Base-by-base conservation (phyloP, 2,113 vertebrate genomes). In the Myrmecobius fasciatus region DNA sequence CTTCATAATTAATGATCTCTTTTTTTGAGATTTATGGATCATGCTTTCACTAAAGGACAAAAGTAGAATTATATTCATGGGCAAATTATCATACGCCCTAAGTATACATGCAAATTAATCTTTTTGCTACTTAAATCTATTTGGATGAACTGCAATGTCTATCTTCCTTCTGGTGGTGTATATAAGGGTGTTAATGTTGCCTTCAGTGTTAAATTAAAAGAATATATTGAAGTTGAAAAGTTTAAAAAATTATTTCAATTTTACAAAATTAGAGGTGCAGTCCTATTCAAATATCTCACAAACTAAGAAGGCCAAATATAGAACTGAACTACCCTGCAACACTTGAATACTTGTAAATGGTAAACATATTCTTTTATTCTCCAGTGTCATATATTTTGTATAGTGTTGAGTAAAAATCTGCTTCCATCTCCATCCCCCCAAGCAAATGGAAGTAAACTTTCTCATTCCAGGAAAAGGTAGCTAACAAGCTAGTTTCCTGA, bases 21-120 rank as follows among this genome's bases (percentile, higher is more conserved):
- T 91, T n/a, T 97, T 92, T 89, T 54, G n/a, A 95, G 28, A 94
- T 47, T 95, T 96, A 95, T 92, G 31, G 46, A 67, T 97, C 49
- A 92, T 95, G 98, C 89, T 94, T 53, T 97, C 3, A 36, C 3
- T 89, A 36, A 36, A 52, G 17, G 36, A 91, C 51, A 52, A 26
- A 4, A 94, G 95, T 20, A 89, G 1, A 83, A 67, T 24, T 53
- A 0, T 97, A 2, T 96, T 94, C 95, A 14, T 93, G 31, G 43
- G 47, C 4, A 94, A 52, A 91, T 25, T 93, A 94, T 14, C 95
- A 25, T 91, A 92, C 92, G 60, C 25, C 31, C 10, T 95, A 46
- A 52, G 1, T 91, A 17, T 91, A 52, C 9, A 26, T 90, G 20
- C 1, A 28, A 93, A 9, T 56, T 91, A 48, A 88, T 92, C 36